Evolutionary conservation across 2,797 vertebrate species (phyloP).

Genomic region (Sebastiscus tertius): DNA sequence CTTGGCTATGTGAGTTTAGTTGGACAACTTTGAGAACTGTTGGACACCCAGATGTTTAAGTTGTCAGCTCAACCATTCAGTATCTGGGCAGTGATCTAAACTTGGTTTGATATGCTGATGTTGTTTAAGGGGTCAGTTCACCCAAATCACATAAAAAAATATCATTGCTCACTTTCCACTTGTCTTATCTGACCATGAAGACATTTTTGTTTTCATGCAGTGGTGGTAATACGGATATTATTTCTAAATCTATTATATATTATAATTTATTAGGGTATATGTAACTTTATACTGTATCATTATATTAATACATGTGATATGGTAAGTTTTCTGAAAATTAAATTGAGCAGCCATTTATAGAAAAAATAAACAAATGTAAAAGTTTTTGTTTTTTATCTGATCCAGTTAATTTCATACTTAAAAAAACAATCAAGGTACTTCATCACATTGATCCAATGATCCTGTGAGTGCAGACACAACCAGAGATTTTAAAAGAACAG

Average conservation of each 20-base stretch:
- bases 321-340: background rate
- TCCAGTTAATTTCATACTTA: background rate
- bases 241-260: background rate
- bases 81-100: background rate
- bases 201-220: background rate
- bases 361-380: background rate
- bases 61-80: background rate
- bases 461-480: background rate
- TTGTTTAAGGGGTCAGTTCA: background rate
- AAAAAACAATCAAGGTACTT: background rate
- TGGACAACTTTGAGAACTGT: background rate
- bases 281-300: background rate
- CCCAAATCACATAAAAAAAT: background rate
- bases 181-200: background rate
- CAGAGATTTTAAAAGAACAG: background rate
- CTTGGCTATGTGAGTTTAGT: background rate
- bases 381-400: background rate
- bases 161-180: background rate
- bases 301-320: background rate
- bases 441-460: background rate
- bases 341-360: background rate
- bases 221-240: background rate
- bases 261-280: background rate
- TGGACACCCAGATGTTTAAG: background rate
- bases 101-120: rapidly evolving